phyloP scores from a whole-genome alignment of 2,888 invertebrate species.

The Cheilosia soror region DNA sequence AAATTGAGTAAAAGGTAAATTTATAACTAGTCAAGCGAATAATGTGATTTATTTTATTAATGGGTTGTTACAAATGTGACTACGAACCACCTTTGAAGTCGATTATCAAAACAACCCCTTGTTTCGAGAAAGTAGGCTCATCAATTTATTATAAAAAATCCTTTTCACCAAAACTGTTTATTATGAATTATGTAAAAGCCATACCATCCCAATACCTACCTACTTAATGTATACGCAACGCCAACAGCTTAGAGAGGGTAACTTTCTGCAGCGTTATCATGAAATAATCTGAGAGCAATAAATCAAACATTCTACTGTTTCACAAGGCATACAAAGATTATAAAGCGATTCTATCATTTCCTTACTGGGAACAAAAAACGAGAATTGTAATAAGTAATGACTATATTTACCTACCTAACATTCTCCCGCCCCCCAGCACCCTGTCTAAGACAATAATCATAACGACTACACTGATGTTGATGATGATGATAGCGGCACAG shows the following conservation, averaged over 20 bases:
- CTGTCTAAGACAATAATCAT: slow-evolving; percentile 59
- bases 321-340: slow-evolving; percentile 51
- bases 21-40: neutral
- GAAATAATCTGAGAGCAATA: slow-evolving; percentile 60
- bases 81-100: neutral
- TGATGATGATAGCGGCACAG: slow-evolving; percentile 44
- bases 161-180: slow-evolving; percentile 58
- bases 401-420: slow-evolving; percentile 49
- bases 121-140: slow-evolving; percentile 24
- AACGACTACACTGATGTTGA: slow-evolving; percentile 57
- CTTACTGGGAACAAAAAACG: slow-evolving; percentile 19
- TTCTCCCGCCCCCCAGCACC: neutral
- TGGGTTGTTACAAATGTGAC: slow-evolving; percentile 15
- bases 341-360: slow-evolving; percentile 64
- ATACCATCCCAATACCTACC: neutral
- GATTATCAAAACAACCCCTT: no score
- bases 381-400: slow-evolving; percentile 53
- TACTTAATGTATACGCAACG: neutral
- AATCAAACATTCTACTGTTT: slow-evolving; percentile 55
- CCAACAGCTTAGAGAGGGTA: neutral
- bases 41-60: slow-evolving; percentile 21
- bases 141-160: slow-evolving; percentile 53
- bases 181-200: slow-evolving; percentile 58
- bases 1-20: neutral
- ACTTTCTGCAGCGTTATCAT: slow-evolving; percentile 30